Conservation (phyloP, 2,797 vertebrate species). For the Crypturellus tataupa region DNA sequence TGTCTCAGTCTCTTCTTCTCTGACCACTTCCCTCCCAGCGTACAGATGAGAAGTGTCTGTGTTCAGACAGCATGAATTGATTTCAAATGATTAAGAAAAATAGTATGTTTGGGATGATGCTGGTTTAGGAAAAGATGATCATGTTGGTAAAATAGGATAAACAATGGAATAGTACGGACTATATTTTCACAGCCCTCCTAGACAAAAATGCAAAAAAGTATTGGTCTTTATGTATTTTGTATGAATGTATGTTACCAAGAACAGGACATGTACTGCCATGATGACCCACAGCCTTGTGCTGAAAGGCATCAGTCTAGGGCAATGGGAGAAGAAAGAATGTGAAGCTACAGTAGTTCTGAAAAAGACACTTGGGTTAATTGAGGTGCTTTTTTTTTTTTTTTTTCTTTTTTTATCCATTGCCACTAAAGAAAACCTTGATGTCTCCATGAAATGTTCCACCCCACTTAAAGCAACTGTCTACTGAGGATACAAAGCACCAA, state of each 20-base stretch:
- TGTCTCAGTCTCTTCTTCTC: neutral
- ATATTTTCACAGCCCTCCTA: neutral
- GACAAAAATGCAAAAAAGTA: neutral
- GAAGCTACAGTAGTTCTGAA: neutral
- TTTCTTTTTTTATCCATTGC: neutral
- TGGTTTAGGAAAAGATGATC: neutral
- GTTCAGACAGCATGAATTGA: neutral
- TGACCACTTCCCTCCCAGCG: neutral
- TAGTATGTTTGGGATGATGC: neutral
- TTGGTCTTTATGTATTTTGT: neutral
- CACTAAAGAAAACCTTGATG: neutral
- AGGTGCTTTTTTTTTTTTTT: neutral
- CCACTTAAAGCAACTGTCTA: neutral
- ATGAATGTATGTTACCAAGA: neutral
- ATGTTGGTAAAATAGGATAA: neutral
- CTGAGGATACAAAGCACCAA: neutral
- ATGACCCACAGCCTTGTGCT: neutral
- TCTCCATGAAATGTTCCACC: neutral
- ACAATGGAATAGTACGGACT: neutral
- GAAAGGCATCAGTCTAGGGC: neutral
- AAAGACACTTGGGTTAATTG: neutral
- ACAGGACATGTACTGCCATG: neutral
- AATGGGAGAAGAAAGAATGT: neutral
- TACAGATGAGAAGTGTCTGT: neutral
- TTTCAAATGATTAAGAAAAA: neutral